Percentiles rank a stretch among this genome's conserved stretches.
Conservation (phyloP, 2,888 invertebrate species). For the Sarcophaga rosellei region DNA sequence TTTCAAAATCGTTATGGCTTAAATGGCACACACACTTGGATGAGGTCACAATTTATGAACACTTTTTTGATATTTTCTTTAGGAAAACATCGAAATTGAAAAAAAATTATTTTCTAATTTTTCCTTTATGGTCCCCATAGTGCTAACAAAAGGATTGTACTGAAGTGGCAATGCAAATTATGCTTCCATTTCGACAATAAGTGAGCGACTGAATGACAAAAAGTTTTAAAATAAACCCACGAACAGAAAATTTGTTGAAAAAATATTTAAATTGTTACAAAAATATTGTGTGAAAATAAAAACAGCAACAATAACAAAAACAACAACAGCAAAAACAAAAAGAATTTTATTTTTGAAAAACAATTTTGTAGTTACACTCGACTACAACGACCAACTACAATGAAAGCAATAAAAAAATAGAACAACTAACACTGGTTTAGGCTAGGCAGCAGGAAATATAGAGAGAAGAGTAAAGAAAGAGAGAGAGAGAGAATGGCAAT, state of each 20-base stretch:
- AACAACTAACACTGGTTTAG: not conserved
- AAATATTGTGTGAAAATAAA: conserved; percentile 50
- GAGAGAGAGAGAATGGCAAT: not conserved
- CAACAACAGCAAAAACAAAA: not conserved
- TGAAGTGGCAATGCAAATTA: conserved; percentile 22
- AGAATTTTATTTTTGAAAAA: conserved; percentile 21
- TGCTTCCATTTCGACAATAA: conserved; percentile 29
- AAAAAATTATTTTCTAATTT: not conserved
- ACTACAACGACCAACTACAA: not conserved
- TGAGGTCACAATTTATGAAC: too few species aligned
- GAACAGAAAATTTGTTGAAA: not conserved
- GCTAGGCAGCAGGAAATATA: not conserved
- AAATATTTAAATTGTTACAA: conserved; percentile 38
- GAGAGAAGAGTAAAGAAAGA: not conserved
- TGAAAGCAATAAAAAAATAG: not conserved
- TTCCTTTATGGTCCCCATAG: not conserved
- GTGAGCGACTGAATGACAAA: not conserved
- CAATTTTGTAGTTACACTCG: conserved; percentile 24
- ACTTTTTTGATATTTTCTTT: too few species aligned
- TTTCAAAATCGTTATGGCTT: too few species aligned
- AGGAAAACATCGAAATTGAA: too few species aligned
- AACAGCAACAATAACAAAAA: not conserved
- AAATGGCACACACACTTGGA: too few species aligned
- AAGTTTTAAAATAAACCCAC: conserved; percentile 32
- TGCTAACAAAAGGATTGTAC: not conserved